These are phyloP conservation scores for Formica exsecta DNA, from an alignment of 1,140 invertebrate species.

Conservation along the genomic window DNA sequence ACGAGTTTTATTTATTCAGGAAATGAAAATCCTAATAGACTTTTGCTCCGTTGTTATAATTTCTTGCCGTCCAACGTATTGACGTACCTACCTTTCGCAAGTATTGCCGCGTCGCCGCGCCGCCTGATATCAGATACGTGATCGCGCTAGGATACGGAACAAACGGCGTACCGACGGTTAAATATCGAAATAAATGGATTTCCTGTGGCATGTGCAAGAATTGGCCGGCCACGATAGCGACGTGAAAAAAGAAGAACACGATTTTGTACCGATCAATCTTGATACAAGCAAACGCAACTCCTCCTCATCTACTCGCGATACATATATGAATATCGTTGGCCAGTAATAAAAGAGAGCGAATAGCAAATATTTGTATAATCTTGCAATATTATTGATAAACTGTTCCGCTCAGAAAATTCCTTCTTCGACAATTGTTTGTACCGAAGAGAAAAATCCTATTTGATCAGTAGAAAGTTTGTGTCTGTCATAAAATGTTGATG, in stretches of 20 bases:
- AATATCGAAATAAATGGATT: constrained; percentile 67
- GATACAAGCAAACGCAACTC: constrained; percentile 42
- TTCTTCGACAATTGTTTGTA: constrained; percentile 48
- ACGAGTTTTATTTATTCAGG: constrained; percentile 77
- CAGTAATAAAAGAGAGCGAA: constrained; percentile 62
- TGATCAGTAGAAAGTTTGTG: not conserved
- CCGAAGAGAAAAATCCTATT: constrained; percentile 34
- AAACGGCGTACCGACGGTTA: constrained; percentile 63
- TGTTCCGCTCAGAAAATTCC: constrained; percentile 26
- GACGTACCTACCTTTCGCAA: constrained; percentile 71
- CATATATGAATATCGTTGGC: constrained; percentile 44
- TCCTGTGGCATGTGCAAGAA: constrained; percentile 41
- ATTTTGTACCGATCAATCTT: constrained; percentile 54
- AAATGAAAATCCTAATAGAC: constrained; percentile 80
- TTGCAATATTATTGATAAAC: constrained; percentile 59
- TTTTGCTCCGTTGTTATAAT: constrained; percentile 78
- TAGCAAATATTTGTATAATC: constrained; percentile 61
- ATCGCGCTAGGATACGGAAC: constrained; percentile 66
- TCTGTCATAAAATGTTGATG: not conserved
- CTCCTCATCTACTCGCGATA: constrained; percentile 22
- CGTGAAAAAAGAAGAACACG: constrained; percentile 30
- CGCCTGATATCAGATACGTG: constrained; percentile 63
- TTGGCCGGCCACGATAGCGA: constrained; percentile 25
- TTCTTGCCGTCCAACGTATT: constrained; percentile 73
- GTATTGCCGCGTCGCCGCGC: constrained; percentile 63